These are phyloP conservation scores for Coracias cyanogaster DNA, from an alignment of 2,797 vertebrate genomes.

Conservation along the genomic window DNA sequence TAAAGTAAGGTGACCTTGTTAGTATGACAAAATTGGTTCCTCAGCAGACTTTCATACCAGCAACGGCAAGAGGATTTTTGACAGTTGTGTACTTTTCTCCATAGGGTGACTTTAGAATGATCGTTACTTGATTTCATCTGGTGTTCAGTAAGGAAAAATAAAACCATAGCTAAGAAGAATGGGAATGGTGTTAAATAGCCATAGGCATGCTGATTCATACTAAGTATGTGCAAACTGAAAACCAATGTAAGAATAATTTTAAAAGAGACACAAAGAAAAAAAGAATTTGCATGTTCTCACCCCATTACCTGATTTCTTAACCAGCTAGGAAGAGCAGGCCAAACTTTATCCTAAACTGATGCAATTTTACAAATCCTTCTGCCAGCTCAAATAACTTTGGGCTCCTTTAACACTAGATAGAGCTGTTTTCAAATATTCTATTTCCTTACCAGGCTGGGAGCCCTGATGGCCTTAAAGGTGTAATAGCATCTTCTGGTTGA, in stretches of 20 bases:
- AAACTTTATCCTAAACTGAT: neutral
- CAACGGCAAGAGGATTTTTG: neutral
- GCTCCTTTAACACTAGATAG: neutral
- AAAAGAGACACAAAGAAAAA: neutral
- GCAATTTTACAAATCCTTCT: neutral
- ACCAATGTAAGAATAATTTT: neutral
- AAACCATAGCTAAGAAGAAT: neutral
- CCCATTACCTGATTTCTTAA: neutral
- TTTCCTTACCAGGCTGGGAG: neutral
- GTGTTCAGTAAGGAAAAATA: neutral
- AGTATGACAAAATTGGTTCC: neutral
- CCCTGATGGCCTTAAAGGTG: neutral
- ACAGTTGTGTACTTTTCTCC: neutral
- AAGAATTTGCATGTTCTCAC: neutral
- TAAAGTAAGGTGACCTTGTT: neutral
- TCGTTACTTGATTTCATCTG: slow-evolving; percentile 3
- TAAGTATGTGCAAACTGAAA: neutral
- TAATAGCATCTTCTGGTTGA: slow-evolving; percentile 15
- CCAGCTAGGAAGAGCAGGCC: neutral
- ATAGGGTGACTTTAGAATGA: slow-evolving; percentile 10
- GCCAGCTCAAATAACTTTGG: neutral
- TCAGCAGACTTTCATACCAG: neutral
- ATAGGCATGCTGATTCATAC: neutral
- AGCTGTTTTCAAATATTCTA: neutral
- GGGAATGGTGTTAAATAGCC: neutral